A percentile compares a stretch with the other conserved stretches of the same genome.
phyloP scores from a whole-genome alignment of 2,113 vertebrate species.

The Halichoeres trimaculatus region DNA sequence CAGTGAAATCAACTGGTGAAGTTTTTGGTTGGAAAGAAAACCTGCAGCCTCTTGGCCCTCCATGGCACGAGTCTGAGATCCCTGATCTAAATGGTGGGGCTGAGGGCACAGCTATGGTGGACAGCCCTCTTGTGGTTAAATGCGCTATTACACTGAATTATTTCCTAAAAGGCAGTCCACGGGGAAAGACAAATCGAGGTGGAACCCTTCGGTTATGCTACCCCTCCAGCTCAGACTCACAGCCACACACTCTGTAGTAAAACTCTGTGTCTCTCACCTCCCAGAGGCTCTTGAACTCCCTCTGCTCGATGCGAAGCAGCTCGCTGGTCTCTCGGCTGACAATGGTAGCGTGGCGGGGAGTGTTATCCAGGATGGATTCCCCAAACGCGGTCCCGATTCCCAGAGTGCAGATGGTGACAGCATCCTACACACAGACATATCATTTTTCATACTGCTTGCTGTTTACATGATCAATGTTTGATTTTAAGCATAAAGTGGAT shows the following conservation, averaged over 20 bases:
- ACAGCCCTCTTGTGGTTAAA: slow-evolving; percentile 72
- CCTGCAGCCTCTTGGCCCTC: no score
- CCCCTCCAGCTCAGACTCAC: not conserved
- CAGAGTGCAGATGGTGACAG: slow-evolving; percentile 96
- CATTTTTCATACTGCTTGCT: not conserved
- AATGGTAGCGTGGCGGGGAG: slow-evolving; percentile 96
- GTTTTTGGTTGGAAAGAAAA: no score
- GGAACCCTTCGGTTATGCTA: slow-evolving; percentile 6
- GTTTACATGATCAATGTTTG: not conserved
- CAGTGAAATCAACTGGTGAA: no score
- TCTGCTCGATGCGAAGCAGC: slow-evolving; percentile 96
- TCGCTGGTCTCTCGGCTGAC: slow-evolving; percentile 95
- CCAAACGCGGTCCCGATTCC: slow-evolving; percentile 97
- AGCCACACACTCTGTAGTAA: not conserved
- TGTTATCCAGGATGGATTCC: slow-evolving; percentile 98
- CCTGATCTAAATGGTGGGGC: slow-evolving; percentile 6
- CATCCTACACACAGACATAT: slow-evolving; percentile 86
- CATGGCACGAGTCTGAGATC: no score
- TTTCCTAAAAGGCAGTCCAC: slow-evolving; percentile 2
- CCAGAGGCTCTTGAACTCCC: slow-evolving; percentile 98
- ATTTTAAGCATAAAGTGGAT: not conserved
- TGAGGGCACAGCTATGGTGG: slow-evolving; percentile 18
- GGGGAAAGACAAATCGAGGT: not conserved
- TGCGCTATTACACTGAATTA: slow-evolving; percentile 37
- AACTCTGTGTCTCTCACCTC: slow-evolving; percentile 83